A percentile compares a stretch with the other conserved stretches of the same genome.
Conservation (phyloP, 2,797 vertebrate genomes). For the Remorina albescens region DNA sequence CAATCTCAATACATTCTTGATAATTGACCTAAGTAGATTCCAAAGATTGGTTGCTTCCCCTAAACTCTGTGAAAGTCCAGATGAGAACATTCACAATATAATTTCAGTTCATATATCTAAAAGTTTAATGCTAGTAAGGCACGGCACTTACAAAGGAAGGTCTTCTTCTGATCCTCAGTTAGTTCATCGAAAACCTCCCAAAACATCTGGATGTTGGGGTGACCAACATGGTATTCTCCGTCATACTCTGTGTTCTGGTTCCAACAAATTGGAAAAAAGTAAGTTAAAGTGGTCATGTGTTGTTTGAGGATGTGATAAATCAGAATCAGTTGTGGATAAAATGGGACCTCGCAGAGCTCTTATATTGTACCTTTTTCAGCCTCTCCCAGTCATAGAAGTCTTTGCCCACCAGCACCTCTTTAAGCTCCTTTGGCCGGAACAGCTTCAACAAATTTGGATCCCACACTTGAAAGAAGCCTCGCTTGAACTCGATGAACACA, state of each 20-base stretch:
- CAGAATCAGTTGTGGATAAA: neutral
- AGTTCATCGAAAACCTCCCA: constrained; percentile 96
- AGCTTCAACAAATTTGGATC: constrained; percentile 87
- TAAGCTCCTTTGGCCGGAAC: constrained; percentile 92
- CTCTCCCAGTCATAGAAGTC: constrained; percentile 92
- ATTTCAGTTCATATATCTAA: neutral
- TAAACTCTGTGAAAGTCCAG: too few relatives aligned
- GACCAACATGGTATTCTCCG: constrained; percentile 76
- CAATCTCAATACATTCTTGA: too few relatives aligned
- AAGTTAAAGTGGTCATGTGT: neutral
- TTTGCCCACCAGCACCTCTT: constrained; percentile 90
- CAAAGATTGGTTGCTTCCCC: too few relatives aligned
- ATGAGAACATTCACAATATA: neutral
- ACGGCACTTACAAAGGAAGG: constrained; percentile 90
- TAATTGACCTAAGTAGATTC: too few relatives aligned
- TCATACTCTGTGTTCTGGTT: constrained; percentile 90
- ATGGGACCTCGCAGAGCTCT: neutral
- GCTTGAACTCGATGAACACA: constrained; percentile 89
- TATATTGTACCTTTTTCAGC: constrained; percentile 87
- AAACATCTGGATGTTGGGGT: constrained; percentile 89
- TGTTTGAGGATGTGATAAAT: neutral
- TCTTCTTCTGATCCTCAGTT: constrained; percentile 90
- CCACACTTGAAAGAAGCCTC: constrained; percentile 93
- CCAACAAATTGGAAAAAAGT: neutral
- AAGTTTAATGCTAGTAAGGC: neutral